Conservation (phyloP, 2,888 invertebrate species). For the Drosophila acutilabella region DNA sequence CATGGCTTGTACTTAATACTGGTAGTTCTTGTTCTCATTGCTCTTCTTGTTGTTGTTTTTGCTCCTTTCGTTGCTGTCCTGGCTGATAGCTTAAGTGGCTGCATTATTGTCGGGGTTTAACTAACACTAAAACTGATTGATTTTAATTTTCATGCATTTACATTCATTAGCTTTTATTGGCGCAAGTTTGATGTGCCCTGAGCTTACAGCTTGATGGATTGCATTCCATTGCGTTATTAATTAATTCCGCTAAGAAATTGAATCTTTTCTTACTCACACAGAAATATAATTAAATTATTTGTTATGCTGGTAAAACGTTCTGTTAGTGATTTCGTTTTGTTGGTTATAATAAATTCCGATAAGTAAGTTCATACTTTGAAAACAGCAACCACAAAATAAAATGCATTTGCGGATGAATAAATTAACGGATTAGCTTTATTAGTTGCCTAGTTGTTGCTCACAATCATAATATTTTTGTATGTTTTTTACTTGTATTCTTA, state of each 20-base stretch:
- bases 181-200: conserved; percentile 17
- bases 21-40: conserved; percentile 12
- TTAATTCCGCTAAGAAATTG: conserved; percentile 9
- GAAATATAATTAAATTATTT: background rate
- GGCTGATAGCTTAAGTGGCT: conserved; percentile 75
- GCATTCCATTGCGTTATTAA: conserved; percentile 13
- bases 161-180: conserved; percentile 68
- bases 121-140: conserved; percentile 82
- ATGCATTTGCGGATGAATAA: too few relatives aligned
- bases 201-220: conserved; percentile 50
- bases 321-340: background rate
- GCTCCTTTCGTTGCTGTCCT: conserved; percentile 25
- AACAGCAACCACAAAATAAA: too few relatives aligned
- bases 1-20: conserved; percentile 21
- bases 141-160: conserved; percentile 78
- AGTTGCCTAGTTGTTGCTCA: too few relatives aligned
- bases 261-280: conserved; percentile 1
- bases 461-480: too few relatives aligned
- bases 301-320: background rate
- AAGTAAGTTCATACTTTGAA: too few relatives aligned
- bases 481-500: too few relatives aligned
- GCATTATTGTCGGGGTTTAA: conserved; percentile 80
- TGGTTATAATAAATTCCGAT: too few relatives aligned
- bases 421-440: too few relatives aligned
- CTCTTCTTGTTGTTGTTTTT: conserved; percentile 16